phyloP scores from a whole-genome alignment of 1,140 invertebrate species.

The fruit fly (Drosophila melanogaster) region Release_6_plus_ISO1_MT NT_037436.4:19934001-19934500 shows the following conservation, averaged over 20 bases:
- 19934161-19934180: not conserved
- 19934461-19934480: not conserved
- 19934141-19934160: not conserved
- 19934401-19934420: constrained; percentile 3
- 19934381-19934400: constrained; percentile 10
- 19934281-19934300: no score
- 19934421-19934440: not conserved
- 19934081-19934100: constrained; percentile 1
- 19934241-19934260: no score
- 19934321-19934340: no score
- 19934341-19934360: not conserved
- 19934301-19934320: no score
- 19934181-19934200: not conserved
- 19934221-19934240: no score
- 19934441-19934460: not conserved
- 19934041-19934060: constrained; percentile 30
- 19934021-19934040: constrained; percentile 29
- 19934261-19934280: no score
- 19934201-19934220: no score
- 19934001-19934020: constrained; percentile 22
- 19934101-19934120: constrained; percentile 25
- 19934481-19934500: no score
- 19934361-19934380: not conserved
- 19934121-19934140: constrained; percentile 1
- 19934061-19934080: constrained; percentile 34